Percentiles rank a stretch among this genome's conserved stretches.
Evolutionary conservation across 2,113 vertebrate genomes (phyloP).

Genomic region (Peromyscus polionotus): DNA sequence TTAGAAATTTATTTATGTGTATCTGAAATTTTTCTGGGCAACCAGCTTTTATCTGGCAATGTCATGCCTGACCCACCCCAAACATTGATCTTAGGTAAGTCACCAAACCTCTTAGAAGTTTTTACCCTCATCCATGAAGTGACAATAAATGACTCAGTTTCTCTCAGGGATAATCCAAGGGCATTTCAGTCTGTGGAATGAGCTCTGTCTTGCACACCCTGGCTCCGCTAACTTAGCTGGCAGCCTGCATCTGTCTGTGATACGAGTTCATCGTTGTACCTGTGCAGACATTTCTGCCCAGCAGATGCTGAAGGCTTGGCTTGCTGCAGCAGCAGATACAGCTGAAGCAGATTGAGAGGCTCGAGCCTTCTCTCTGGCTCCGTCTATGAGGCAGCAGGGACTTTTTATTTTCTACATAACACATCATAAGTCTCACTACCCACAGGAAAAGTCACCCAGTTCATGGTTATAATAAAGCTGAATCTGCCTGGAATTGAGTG

Average conservation of each 20-base stretch:
- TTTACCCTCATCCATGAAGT: not conserved
- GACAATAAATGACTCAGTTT: not conserved
- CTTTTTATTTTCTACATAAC: slow-evolving; percentile 16
- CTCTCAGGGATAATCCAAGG: not conserved
- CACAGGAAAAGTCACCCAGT: slow-evolving; percentile 36
- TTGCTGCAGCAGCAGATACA: not conserved
- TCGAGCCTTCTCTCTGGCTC: slow-evolving; percentile 26
- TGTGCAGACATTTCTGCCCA: not conserved
- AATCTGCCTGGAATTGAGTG: not conserved
- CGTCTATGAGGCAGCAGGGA: not conserved
- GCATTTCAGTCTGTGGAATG: not conserved
- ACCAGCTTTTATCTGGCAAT: not conserved
- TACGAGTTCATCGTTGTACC: not conserved
- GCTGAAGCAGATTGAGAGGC: slow-evolving; percentile 64
- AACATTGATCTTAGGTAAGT: slow-evolving; percentile 18
- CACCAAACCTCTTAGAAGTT: not conserved
- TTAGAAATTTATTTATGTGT: slow-evolving; percentile 18
- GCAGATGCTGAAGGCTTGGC: not conserved
- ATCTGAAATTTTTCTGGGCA: slow-evolving; percentile 6
- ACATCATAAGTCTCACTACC: not conserved
- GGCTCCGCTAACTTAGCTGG: not conserved
- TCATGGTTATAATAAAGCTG: slow-evolving; percentile 15
- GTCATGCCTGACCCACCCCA: not conserved
- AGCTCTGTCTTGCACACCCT: not conserved
- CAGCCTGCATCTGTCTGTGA: not conserved